Percentiles rank a stretch among this genome's conserved stretches.
phyloP scores from a whole-genome alignment of 2,797 vertebrate genomes.

The Coregonus sp. region DNA sequence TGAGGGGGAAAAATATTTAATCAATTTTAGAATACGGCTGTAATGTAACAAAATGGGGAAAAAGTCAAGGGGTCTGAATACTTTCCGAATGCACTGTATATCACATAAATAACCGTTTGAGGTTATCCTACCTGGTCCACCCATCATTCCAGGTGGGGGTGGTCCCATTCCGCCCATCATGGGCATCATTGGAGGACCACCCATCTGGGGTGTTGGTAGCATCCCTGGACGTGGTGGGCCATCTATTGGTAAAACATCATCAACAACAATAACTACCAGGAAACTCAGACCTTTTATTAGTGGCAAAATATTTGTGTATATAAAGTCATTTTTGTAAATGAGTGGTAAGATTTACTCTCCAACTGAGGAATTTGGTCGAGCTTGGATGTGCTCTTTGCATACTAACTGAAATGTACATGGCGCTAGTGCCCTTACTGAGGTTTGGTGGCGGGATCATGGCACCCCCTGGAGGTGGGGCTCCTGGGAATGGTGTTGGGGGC shows the following conservation, averaged over 20 bases:
- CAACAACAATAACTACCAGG: background rate
- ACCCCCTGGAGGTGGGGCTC: conserved; percentile 89
- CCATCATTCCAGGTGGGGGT: conserved; percentile 97
- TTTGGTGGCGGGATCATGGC: conserved; percentile 69
- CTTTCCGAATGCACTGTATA: background rate
- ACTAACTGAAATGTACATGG: too few species aligned
- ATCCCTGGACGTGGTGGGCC: conserved; percentile 94
- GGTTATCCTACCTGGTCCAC: conserved; percentile 65
- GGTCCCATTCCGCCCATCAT: conserved; percentile 89
- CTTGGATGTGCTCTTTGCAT: too few species aligned
- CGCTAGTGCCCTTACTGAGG: background rate
- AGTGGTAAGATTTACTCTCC: too few species aligned
- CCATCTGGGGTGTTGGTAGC: conserved; percentile 96
- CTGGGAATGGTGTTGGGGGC: conserved; percentile 92
- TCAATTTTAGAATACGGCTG: too few species aligned
- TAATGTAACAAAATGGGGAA: too few species aligned
- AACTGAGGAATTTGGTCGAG: too few species aligned
- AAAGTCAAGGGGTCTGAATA: too few species aligned
- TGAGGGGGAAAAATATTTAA: too few species aligned
- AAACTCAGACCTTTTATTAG: background rate
- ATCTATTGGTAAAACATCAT: conserved; percentile 65
- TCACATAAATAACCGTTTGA: background rate
- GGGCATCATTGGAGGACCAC: conserved; percentile 98
- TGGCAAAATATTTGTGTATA: background rate
- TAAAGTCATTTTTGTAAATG: background rate